Percentiles rank a stretch among this genome's conserved stretches.
Conservation (phyloP, 2,888 invertebrate species). For the Nasonovia ribisnigri region DNA sequence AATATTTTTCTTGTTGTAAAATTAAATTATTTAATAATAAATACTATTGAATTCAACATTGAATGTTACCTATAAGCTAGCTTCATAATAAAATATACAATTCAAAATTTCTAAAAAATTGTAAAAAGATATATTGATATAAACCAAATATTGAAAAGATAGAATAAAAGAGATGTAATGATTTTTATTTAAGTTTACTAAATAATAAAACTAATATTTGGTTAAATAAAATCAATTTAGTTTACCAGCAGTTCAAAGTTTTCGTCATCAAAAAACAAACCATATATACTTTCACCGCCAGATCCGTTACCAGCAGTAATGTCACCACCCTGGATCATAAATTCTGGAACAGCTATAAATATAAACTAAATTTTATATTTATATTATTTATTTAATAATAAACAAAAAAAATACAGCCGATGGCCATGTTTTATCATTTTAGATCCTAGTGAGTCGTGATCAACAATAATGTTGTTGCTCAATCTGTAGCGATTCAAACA, state of each 20-base stretch:
- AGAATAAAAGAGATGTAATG: too few species aligned
- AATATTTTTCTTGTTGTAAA: too few species aligned
- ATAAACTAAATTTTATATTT: background rate
- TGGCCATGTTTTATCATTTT: background rate
- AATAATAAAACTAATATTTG: background rate
- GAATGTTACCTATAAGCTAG: too few species aligned
- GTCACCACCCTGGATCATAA: slow-evolving; percentile 91
- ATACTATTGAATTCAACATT: too few species aligned
- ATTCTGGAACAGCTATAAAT: slow-evolving; percentile 76
- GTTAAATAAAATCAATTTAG: slow-evolving; percentile 67
- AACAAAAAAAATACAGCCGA: background rate
- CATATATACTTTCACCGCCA: slow-evolving; percentile 95
- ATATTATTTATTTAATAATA: background rate
- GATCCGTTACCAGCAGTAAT: slow-evolving; percentile 85
- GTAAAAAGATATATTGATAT: too few species aligned
- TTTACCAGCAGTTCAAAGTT: slow-evolving; percentile 79
- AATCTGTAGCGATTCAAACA: background rate
- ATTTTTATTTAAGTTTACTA: background rate
- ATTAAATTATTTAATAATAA: too few species aligned
- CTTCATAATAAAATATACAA: too few species aligned
- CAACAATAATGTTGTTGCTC: background rate
- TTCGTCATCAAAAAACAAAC: slow-evolving; percentile 90
- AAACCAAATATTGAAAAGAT: too few species aligned
- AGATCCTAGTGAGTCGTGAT: background rate
- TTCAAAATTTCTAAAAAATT: too few species aligned